Base-by-base conservation (phyloP, 2,797 vertebrate genomes). In the Fistularia tabacaria region DNA sequence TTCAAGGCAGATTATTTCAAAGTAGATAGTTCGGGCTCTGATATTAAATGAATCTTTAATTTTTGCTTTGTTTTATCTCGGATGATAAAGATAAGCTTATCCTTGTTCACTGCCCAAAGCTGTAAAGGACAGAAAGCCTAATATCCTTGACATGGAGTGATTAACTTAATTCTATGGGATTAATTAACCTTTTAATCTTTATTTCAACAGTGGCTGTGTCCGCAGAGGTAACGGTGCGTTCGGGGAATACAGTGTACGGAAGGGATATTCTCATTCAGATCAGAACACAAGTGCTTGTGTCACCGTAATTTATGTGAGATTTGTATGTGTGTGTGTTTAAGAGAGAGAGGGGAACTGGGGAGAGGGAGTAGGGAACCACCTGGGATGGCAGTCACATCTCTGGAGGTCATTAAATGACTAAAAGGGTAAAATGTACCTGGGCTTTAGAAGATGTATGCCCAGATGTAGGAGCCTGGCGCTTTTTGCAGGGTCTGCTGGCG, bases 141-240 rank as follows among this genome's bases (percentile, higher is more conserved):
- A 83, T 78, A 61, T 38, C 52, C 37, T 64, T 51, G 42, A 46
- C n/a, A 54, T 38, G 49, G 38, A 45, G 36, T 14, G 15, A 62
- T 67, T 65, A 36, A 43, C n/a, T 45, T 45, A 49, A 71, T 12
- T 38, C 56, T 44, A 37, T 57, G 54, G 37, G 39, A 52, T 54
- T 62, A 67, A 82, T 83, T 83, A 71, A 71, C 73, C 66, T 79
- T 14, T 53, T 53, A 25, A 13, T 51, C 47, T 3, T 63, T 14
- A 38, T 41, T 54, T 11, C 36, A 39, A 1, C 39, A 15, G 43
- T 44, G 15, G 57, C n/a, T 10, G 9, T 36, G 38, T 38, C 47
- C 49, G 36, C 41, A 8, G 64, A 44, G 25, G 47, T 60, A 38
- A 57, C 25, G 14, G 40, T n/a, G 51, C 56, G 66, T 2, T 36